Evolutionary conservation across 2,888 invertebrate species (phyloP).

Genomic region (Drosophila antonietae): DNA sequence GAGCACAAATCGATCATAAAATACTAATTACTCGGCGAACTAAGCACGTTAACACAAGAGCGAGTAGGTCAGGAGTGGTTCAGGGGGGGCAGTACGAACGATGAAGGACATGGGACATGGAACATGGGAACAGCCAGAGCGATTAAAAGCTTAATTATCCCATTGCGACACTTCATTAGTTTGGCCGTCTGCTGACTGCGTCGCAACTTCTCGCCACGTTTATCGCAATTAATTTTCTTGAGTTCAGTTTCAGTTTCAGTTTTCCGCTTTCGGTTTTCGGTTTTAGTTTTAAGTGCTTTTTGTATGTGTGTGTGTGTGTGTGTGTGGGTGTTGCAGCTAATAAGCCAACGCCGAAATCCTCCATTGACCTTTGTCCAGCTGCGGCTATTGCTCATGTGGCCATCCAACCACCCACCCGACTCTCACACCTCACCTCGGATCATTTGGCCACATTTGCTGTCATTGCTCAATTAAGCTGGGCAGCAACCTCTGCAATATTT

Average conservation of each 20-base stretch:
- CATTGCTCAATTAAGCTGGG: slow-evolving; percentile 66
- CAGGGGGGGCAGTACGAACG: neutral
- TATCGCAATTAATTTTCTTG: slow-evolving; percentile 79
- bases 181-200: slow-evolving; percentile 37
- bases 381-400: slow-evolving; percentile 33
- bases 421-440: neutral
- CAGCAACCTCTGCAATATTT: slow-evolving; percentile 25
- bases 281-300: slow-evolving; percentile 63
- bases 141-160: slow-evolving; percentile 79
- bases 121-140: slow-evolving; percentile 39
- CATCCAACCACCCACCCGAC: neutral
- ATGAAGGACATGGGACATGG: slow-evolving; percentile 1
- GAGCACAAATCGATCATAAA: slow-evolving; percentile 78
- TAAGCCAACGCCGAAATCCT: slow-evolving; percentile 13
- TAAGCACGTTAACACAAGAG: slow-evolving; percentile 60
- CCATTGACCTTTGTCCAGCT: slow-evolving; percentile 38
- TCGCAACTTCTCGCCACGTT: slow-evolving; percentile 64
- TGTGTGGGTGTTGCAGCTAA: slow-evolving; percentile 17
- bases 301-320: slow-evolving; percentile 7
- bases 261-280: slow-evolving; percentile 47
- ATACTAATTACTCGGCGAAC: slow-evolving; percentile 70
- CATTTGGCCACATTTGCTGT: slow-evolving; percentile 47
- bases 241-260: slow-evolving; percentile 50
- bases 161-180: slow-evolving; percentile 80
- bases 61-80: slow-evolving; percentile 18